Conservation (phyloP, 92 coral and sea anemone genomes). For the Actinernus sp. region DNA sequence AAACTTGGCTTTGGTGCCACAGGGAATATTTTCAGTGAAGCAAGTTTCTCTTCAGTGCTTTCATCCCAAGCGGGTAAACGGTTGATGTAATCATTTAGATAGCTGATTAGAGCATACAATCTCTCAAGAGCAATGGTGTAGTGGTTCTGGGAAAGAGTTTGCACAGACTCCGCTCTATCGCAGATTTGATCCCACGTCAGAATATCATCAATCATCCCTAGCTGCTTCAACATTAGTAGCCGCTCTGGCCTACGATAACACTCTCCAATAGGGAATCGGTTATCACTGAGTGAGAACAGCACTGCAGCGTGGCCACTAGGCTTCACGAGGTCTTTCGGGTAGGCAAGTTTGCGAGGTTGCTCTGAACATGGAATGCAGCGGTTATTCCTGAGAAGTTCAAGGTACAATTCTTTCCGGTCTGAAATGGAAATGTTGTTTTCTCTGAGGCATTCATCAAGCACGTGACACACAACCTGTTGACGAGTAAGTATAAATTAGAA, state of each 20-base stretch:
- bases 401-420: constrained; percentile 30
- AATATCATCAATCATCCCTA: constrained; percentile 87
- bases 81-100: constrained; percentile 63
- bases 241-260: constrained; percentile 68
- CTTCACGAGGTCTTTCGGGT: constrained; percentile 76
- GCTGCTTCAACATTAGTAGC: constrained; percentile 75
- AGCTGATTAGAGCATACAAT: constrained; percentile 65
- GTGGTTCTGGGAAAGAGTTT: constrained; percentile 47
- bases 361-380: constrained; percentile 86
- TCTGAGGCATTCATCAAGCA: constrained; percentile 78
- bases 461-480: constrained; percentile 51
- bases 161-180: constrained; percentile 82
- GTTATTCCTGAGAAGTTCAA: constrained; percentile 39
- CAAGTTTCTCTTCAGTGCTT: constrained; percentile 50
- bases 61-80: constrained; percentile 51
- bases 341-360: constrained; percentile 61
- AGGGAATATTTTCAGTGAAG: constrained; percentile 74
- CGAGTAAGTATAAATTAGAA: neutral
- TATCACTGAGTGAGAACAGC: constrained; percentile 78
- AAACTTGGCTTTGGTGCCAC: constrained; percentile 63
- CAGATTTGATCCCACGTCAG: constrained; percentile 88
- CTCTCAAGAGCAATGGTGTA: constrained; percentile 58
- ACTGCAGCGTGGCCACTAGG: constrained; percentile 80
- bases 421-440: constrained; percentile 44
- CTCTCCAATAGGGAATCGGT: constrained; percentile 86